Evolutionary conservation across 2,888 invertebrate species (phyloP), one percentile per base, ranked within the genome.

Genomic region (Lepas anatifera): DNA sequence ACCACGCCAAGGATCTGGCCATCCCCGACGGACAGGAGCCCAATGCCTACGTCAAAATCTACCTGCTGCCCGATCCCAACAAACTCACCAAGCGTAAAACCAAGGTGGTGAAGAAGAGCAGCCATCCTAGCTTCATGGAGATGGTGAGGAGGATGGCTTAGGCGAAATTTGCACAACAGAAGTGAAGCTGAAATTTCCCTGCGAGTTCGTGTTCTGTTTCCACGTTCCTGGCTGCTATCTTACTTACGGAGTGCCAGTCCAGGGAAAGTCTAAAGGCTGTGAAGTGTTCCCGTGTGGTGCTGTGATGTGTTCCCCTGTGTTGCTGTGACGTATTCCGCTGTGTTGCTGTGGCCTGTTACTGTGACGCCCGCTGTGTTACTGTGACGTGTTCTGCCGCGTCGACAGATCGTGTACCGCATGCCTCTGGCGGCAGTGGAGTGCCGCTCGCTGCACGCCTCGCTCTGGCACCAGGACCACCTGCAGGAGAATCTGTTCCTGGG

Each of bases 41-140:
- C 1, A 81, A 82, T 74, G 80, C 82, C 0, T 84, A 84, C 75
- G 83, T 84, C 29, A 84, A 84, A 76, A 78, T 79, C 69, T 98
- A 98, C 80, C 83, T 99, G 72, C 87, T 92, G 76, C 97, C 98
- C 13, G 97, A 98, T 80, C 87, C 89, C 32, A 87, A 87, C 70
- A 96, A 96, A 81, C 87, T 86, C 74, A 96, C 97, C 25, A 99
- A 99, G 81, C 85, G 95, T 69, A 99, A 99, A 82, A 98, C 98
- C 0, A 92, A 94, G 81, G 92, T 95, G 2, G 87, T 95, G 1
- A 89, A 89, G 76, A 89, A 90, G 75, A 93, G 92, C 78, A 92
- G 92, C 77, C 94, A 96, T 80, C 98, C 98, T 0, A 95, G 95
- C 27, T 98, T 95, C 81, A 97, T 98, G 92, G 95, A 96, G 84